A percentile compares a stretch with the other conserved stretches of the same genome.
Conservation (phyloP, 64 coral and sea anemone species). For the Montipora foliosa region DNA sequence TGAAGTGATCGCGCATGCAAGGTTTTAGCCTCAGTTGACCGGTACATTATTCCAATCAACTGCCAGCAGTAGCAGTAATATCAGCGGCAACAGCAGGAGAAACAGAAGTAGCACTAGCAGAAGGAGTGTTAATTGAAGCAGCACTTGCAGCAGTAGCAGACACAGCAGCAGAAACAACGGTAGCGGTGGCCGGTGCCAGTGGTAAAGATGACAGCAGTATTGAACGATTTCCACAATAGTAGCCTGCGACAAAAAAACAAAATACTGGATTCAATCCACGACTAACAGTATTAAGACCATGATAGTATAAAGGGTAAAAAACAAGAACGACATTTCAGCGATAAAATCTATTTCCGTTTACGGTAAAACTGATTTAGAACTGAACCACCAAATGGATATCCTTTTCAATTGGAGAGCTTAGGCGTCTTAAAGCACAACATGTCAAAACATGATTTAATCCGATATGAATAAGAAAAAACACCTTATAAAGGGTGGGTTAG, state of each 20-base stretch:
- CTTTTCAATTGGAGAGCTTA: too few relatives aligned
- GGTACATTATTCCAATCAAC: neutral
- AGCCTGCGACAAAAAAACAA: neutral
- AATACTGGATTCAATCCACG: neutral
- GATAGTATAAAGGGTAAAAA: neutral
- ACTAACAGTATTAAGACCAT: neutral
- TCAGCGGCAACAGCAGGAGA: neutral
- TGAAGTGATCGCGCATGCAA: neutral
- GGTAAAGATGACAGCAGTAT: neutral
- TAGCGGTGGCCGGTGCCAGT: neutral
- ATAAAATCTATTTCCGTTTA: too few relatives aligned
- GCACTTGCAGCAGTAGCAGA: neutral
- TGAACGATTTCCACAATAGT: neutral
- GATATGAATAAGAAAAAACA: too few relatives aligned
- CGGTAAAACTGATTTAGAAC: too few relatives aligned
- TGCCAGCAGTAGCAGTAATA: neutral
- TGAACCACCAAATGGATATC: too few relatives aligned
- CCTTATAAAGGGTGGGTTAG: too few relatives aligned
- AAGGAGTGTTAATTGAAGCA: too few relatives aligned
- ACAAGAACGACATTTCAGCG: too few relatives aligned
- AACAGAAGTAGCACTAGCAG: neutral
- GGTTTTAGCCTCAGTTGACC: neutral
- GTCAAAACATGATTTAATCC: too few relatives aligned
- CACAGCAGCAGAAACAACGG: neutral
- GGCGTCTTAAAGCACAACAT: too few relatives aligned